These are phyloP conservation scores for Notarius quadriscutis DNA, from an alignment of 2,113 vertebrate genomes.

Conservation along the genomic window DNA sequence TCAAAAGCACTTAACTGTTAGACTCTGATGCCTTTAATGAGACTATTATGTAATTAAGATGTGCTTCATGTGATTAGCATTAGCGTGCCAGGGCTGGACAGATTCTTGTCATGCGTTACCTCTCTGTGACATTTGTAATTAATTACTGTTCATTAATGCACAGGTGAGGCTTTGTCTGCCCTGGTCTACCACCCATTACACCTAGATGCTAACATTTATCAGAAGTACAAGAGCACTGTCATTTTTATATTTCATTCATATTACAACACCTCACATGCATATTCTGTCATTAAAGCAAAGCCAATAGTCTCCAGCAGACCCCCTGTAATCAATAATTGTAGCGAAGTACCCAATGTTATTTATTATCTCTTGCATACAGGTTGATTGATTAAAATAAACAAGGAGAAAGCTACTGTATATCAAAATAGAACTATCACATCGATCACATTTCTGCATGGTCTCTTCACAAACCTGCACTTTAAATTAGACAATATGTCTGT, in stretches of 20 bases:
- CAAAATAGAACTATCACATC: background rate
- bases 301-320: background rate
- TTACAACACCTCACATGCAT: background rate
- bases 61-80: conserved; percentile 39
- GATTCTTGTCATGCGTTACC: conserved; percentile 22
- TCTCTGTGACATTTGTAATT: conserved; percentile 36
- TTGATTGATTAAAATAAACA: conserved; percentile 17
- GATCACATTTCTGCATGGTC: background rate
- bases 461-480: background rate
- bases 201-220: background rate
- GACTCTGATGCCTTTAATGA: conserved; percentile 43
- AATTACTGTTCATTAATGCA: conserved; percentile 37
- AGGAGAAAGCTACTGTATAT: background rate
- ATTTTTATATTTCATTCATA: background rate
- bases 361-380: background rate
- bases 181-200: conserved; percentile 5
- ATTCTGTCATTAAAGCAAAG: background rate
- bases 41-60: conserved; percentile 39
- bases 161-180: conserved; percentile 17
- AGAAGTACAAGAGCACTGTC: background rate
- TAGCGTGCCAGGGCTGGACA: conserved; percentile 21
- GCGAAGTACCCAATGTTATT: background rate
- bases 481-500: conserved; percentile 19
- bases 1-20: conserved; percentile 35
- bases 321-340: background rate